Evolutionary conservation across 2,113 vertebrate species (phyloP), one percentile per base, ranked within the genome.

Genomic region (Rafetus swinhoei): DNA sequence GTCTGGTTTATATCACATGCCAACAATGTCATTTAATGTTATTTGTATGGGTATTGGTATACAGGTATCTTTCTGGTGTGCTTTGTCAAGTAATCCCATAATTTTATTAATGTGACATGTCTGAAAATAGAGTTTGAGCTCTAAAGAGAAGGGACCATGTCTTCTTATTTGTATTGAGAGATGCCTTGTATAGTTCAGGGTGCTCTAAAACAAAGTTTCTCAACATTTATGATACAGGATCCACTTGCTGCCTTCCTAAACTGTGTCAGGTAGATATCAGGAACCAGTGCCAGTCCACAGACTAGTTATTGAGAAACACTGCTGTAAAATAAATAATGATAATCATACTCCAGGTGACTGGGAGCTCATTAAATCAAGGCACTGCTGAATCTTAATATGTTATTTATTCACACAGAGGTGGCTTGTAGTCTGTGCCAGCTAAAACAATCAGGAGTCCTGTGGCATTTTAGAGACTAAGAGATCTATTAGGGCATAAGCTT

Each of bases 21-120:
- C 90, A 91, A 72, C 84, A 91, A 35, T 35, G 65, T 35, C 62
- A 52, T 82, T 87, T 86, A 91, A 86, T 35, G n/a, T 91, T 86
- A 82, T 91, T 82, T 86, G 60, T 53, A 74, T 32, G 35, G 19
- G 32, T 50, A 35, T 56, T 90, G 25, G 56, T 52, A 65, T 55
- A 80, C 50, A 85, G 29, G n/a, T 25, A 7, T 54, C 19, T 9
- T 24, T 74, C 52, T 35, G 32, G 19, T 15, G 50, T 62, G 32
- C 74, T 54, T 21, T 27, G n/a, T 22, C 22, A n/a, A 79, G 85
- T 77, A 85, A 21, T 57, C 29, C 32, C 52, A 54, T 50, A 81
- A 74, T 74, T 25, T 21, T 54, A 62, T 45, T 62, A 69, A 85
- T 72, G 15, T 69, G 62, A 9, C 62, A 69, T 69, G 32, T 69